These are phyloP conservation scores for Drosophila siamana DNA, from an alignment of 2,888 invertebrate genomes.

Conservation along the genomic window DNA sequence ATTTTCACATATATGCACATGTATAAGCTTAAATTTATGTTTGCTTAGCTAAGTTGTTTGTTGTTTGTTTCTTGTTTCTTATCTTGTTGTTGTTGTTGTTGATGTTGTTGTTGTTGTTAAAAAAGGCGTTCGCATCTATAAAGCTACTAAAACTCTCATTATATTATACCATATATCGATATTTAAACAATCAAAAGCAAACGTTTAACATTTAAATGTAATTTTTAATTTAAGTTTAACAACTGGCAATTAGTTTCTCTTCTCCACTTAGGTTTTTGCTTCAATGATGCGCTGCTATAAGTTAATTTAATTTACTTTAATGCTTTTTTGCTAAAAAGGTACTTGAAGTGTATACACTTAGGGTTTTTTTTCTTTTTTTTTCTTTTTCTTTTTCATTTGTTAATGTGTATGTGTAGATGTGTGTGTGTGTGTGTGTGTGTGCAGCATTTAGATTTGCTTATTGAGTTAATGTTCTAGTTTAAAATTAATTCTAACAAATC, in stretches of 20 bases:
- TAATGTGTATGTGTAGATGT: conserved; percentile 19
- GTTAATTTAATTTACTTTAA: conserved; percentile 32
- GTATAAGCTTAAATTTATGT: conserved; percentile 21
- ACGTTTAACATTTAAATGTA: conserved; percentile 39
- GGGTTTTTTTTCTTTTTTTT: conserved; percentile 41
- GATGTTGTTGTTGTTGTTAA: conserved; percentile 26
- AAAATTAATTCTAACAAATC: conserved; percentile 19
- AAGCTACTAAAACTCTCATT: conserved; percentile 44
- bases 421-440: conserved; percentile 34
- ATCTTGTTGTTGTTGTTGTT: conserved; percentile 6
- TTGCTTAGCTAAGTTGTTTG: conserved; percentile 36
- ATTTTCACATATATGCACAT: background rate
- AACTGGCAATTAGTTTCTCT: conserved; percentile 49
- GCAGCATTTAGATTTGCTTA: conserved; percentile 35
- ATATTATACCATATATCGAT: conserved; percentile 16
- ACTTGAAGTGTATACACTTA: conserved; percentile 82
- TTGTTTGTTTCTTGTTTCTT: conserved; percentile 11
- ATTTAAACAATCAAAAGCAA: conserved; percentile 51
- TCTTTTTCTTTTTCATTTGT: too few relatives aligned
- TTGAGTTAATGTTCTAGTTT: conserved; percentile 35
- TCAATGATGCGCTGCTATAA: conserved; percentile 8
- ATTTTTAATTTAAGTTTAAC: conserved; percentile 31
- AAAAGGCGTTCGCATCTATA: conserved; percentile 44
- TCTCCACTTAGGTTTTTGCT: conserved; percentile 23
- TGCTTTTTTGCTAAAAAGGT: conserved; percentile 76